Evolutionary conservation across 2,797 vertebrate species (phyloP), one percentile per base, ranked within the genome.

Genomic region (Alosa sapidissima): DNA sequence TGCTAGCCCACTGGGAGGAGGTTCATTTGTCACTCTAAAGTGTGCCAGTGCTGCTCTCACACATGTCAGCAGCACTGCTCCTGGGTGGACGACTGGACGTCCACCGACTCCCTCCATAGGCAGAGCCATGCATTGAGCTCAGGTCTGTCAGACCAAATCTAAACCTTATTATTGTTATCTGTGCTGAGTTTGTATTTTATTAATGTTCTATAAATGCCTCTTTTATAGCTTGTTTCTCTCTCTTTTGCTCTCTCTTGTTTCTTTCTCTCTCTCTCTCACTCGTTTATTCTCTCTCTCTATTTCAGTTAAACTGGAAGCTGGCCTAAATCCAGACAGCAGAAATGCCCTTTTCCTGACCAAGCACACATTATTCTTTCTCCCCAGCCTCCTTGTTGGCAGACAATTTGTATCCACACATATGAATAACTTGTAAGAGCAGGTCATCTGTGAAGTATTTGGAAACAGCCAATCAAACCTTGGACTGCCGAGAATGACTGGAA

Each of bases 101-200:
- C 7, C 33, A 65, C n/a, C n/a, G 24, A 7, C 24, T 28, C 60
- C 68, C 68, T 41, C 33, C 33, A 75, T n/a, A 58, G 14, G 83
- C 55, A 33, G 28, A 58, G 33, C 72, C 19, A 19, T 78, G 72
- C 72, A 47, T 47, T 36, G 9, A 78, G 55, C 58, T n/a, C 13
- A 10, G 58, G 4, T 10, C 58, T 1, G 24, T 24, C 58, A 9
- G 58, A 2, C 8, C 21, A 85, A 83, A 55, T 65, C 51, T 81
- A 58, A 41, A 68, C 81, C 28, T 41, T 54, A 33, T 13, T 36
- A 19, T 33, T 28, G 82, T 72, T 81, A 58, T 16, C 1, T 7
- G 41, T 81, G 7, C 65, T 87, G 47, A 83, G 52, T 48, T 49
- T 82, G 21, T 47, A 48, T 85, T 83, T 85, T 24, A 82, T 87